Evolutionary conservation across 1,140 invertebrate species (phyloP).

Genomic region (Eupeodes corollae): DNA sequence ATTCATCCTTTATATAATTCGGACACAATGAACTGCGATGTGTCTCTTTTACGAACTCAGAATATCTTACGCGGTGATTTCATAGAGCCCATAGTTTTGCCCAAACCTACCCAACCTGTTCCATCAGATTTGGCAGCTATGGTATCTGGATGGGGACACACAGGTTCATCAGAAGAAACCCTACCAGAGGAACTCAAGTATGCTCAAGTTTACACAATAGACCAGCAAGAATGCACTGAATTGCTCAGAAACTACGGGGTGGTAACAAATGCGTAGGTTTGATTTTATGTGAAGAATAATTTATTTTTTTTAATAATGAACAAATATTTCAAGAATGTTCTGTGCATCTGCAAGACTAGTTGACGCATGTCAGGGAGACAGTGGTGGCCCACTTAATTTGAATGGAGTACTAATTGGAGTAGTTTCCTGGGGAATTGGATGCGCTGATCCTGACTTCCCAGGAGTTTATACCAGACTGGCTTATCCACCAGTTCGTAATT

Average conservation of each 20-base stretch:
- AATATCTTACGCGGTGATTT: conserved; percentile 9
- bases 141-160: conserved; percentile 33
- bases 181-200: conserved; percentile 24
- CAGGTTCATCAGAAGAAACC: conserved; percentile 21
- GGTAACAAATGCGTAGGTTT: conserved; percentile 26
- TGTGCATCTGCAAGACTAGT: conserved; percentile 38
- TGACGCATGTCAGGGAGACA: conserved; percentile 39
- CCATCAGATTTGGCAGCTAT: conserved; percentile 12
- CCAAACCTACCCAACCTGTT: conserved; percentile 12
- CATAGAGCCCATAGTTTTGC: conserved; percentile 18
- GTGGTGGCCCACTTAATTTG: conserved; percentile 40
- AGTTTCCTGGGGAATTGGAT: conserved; percentile 53
- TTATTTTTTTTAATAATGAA: neutral
- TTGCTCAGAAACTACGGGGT: conserved; percentile 22
- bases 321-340: conserved; percentile 34
- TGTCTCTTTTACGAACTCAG: conserved; percentile 21
- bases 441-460: conserved; percentile 44
- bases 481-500: conserved; percentile 23
- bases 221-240: conserved; percentile 23
- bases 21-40: conserved; percentile 28
- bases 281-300: conserved; percentile 4
- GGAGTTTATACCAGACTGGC: conserved; percentile 51
- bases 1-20: conserved; percentile 31
- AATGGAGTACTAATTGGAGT: conserved; percentile 41
- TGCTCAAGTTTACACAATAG: conserved; percentile 23